Evolutionary conservation across 2,113 vertebrate species (phyloP).

Genomic region (Baryphthengus martii): DNA sequence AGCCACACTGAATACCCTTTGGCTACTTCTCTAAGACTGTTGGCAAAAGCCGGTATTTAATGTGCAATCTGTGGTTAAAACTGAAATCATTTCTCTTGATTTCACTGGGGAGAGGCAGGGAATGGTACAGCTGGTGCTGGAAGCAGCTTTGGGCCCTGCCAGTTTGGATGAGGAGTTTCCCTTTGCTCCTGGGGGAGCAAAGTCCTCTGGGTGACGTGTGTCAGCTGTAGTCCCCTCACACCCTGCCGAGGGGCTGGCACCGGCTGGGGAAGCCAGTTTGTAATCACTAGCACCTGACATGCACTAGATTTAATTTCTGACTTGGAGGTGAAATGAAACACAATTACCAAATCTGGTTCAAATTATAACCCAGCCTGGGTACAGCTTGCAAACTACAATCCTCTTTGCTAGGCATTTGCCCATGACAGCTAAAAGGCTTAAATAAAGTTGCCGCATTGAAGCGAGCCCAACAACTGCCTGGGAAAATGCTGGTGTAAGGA

Average conservation of each 20-base stretch:
- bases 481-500: not conserved
- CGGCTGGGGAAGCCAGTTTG: accelerated
- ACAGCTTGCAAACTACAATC: not conserved
- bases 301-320: not conserved
- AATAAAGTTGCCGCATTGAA: not conserved
- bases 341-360: not conserved
- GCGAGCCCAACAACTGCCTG: not conserved
- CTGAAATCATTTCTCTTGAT: not conserved
- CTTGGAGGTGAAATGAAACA: not conserved
- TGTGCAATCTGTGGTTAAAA: not conserved
- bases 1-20: not conserved
- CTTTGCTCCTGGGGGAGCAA: not conserved
- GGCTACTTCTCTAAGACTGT: not conserved
- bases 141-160: not conserved
- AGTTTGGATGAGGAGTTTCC: not conserved
- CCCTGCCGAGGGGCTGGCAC: accelerated
- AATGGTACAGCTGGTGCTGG: not conserved
- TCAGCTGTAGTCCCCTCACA: not conserved
- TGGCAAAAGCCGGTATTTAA: slow-evolving; percentile 9
- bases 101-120: not conserved
- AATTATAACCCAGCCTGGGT: slow-evolving; percentile 4
- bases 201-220: accelerated
- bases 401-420: not conserved
- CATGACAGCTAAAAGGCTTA: not conserved
- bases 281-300: slow-evolving; percentile 27